Conservation (phyloP, 2,888 invertebrate species). For the Hylaea fasciaria region DNA sequence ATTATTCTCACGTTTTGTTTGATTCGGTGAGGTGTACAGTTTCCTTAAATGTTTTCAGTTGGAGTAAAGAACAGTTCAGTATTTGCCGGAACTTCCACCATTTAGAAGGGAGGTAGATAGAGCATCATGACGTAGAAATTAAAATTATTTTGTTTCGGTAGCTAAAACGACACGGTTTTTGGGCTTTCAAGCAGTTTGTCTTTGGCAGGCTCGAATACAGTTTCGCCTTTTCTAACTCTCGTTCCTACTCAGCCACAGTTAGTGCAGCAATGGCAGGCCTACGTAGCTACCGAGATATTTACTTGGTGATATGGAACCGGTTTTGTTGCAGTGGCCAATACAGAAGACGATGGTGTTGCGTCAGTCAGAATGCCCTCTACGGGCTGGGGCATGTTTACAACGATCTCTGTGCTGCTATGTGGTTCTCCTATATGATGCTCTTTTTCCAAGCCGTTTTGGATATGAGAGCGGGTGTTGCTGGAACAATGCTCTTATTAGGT, state of each 20-base stretch:
- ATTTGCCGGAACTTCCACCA: background rate
- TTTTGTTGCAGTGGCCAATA: conserved; percentile 61
- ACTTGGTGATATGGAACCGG: background rate
- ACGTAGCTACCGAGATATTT: background rate
- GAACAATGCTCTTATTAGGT: conserved; percentile 89
- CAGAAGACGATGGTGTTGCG: conserved; percentile 67
- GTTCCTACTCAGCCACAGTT: background rate
- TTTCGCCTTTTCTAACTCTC: background rate
- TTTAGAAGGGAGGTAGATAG: no score
- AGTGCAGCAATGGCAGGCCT: background rate
- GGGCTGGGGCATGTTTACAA: conserved; percentile 95
- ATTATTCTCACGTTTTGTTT: background rate
- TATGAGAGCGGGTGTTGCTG: conserved; percentile 84
- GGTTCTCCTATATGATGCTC: conserved; percentile 97
- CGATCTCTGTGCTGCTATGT: conserved; percentile 97
- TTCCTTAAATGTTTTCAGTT: background rate
- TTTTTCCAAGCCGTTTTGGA: conserved; percentile 88
- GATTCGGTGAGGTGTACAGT: background rate
- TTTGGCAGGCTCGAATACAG: background rate
- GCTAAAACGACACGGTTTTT: background rate
- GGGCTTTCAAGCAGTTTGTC: background rate
- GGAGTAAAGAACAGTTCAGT: no score
- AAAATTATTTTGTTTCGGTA: background rate
- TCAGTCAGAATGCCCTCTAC: conserved; percentile 81
- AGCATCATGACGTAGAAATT: background rate